A percentile compares a stretch with the other conserved stretches of the same genome.
Conservation (phyloP, 2,888 invertebrate genomes). For the Ochlodes sylvanus region DNA sequence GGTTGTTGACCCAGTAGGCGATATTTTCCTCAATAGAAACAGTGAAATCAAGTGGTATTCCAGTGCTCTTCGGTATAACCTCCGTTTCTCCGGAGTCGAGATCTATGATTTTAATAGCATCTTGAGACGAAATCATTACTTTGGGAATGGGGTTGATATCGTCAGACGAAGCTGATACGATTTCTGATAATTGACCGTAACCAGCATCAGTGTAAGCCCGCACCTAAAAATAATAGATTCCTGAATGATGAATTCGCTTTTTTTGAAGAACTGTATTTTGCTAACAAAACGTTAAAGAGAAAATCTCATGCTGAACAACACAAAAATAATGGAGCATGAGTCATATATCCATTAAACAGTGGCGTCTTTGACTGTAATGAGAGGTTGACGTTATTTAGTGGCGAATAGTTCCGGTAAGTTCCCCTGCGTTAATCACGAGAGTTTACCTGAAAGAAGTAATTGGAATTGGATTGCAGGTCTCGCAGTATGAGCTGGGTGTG, state of each 20-base stretch:
- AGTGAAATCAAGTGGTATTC: slow-evolving; percentile 88
- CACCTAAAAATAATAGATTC: slow-evolving; percentile 80
- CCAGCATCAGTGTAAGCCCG: slow-evolving; percentile 93
- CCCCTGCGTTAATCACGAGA: neutral
- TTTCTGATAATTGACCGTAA: slow-evolving; percentile 88
- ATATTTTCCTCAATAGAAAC: slow-evolving; percentile 89
- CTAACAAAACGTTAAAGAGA: too few relatives aligned
- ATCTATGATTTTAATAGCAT: slow-evolving; percentile 90
- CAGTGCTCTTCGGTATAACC: slow-evolving; percentile 86
- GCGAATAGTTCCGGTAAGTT: neutral
- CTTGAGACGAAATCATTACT: slow-evolving; percentile 89
- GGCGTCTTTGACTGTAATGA: neutral
- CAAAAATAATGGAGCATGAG: neutral
- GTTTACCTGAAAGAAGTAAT: slow-evolving; percentile 88
- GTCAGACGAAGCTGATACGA: slow-evolving; percentile 86
- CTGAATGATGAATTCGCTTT: too few relatives aligned
- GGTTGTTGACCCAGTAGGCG: slow-evolving; percentile 93
- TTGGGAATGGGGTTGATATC: slow-evolving; percentile 92
- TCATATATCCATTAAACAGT: neutral
- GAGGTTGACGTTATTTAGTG: neutral
- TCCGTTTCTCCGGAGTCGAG: slow-evolving; percentile 88
- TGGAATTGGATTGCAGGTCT: slow-evolving; percentile 84
- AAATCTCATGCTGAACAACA: too few relatives aligned
- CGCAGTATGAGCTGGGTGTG: slow-evolving; percentile 85
- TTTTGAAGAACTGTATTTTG: too few relatives aligned